Conservation (phyloP, 2,113 vertebrate species). For the Glaucomys volans region DNA sequence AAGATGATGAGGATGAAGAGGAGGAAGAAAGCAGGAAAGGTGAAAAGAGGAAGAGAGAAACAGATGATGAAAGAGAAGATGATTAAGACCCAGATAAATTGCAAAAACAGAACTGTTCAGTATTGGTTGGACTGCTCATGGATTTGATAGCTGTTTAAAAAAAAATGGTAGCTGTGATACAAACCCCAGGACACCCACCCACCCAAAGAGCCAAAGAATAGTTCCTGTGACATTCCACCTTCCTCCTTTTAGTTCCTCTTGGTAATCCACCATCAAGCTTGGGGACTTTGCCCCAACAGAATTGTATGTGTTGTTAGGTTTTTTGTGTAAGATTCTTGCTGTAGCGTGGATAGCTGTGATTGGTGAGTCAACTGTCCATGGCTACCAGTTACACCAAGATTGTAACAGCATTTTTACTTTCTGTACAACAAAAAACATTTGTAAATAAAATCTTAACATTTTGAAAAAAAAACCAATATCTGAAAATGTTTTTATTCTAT, state of each 20-base stretch:
- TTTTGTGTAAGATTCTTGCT: constrained; percentile 90
- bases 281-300: constrained; percentile 90
- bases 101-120: constrained; percentile 89
- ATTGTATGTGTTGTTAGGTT: constrained; percentile 91
- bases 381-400: constrained; percentile 91
- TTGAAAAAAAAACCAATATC: no score
- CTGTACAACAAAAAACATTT: constrained; percentile 94
- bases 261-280: constrained; percentile 86
- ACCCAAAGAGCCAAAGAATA: no score
- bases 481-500: neutral
- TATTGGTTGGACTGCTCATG: constrained; percentile 91
- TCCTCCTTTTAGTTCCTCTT: constrained; percentile 89
- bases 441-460: constrained; percentile 99
- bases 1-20: constrained; percentile 91
- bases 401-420: constrained; percentile 98
- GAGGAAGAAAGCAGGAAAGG: constrained; percentile 90
- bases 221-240: constrained; percentile 93
- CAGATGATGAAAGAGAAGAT: constrained; percentile 94
- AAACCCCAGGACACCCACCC: no score
- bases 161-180: no score
- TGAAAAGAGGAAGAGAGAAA: constrained; percentile 94
- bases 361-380: constrained; percentile 90
- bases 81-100: constrained; percentile 85
- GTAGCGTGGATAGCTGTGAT: constrained; percentile 90
- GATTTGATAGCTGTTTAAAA: no score